phyloP scores from a whole-genome alignment of 2,797 vertebrate genomes.

The Pseudochaenichthys georgianus region DNA sequence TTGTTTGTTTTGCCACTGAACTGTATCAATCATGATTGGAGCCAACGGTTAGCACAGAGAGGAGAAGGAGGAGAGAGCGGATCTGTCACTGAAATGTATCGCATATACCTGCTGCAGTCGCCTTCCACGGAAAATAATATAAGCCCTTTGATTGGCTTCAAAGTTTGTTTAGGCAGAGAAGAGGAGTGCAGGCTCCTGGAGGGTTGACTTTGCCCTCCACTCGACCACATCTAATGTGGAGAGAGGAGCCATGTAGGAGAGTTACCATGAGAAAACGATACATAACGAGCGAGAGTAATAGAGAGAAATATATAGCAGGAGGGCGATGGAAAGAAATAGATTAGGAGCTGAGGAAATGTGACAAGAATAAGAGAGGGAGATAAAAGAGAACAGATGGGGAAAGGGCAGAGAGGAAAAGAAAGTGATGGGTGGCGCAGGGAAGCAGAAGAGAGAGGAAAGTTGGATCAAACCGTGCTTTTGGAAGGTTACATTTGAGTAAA shows the following conservation, averaged over 20 bases:
- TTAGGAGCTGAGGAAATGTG: slow-evolving; percentile 61
- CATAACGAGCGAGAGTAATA: slow-evolving; percentile 51
- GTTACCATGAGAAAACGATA: slow-evolving; percentile 52
- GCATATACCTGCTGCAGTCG: slow-evolving; percentile 66
- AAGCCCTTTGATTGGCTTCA: slow-evolving; percentile 75
- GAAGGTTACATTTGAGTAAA: slow-evolving; percentile 73
- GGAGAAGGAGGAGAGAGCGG: slow-evolving; percentile 46
- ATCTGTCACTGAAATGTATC: slow-evolving; percentile 67
- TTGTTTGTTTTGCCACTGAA: slow-evolving; percentile 83
- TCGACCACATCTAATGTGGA: slow-evolving; percentile 70
- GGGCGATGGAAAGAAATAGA: slow-evolving; percentile 49
- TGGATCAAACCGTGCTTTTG: slow-evolving; percentile 59
- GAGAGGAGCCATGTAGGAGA: slow-evolving; percentile 56
- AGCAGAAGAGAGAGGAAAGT: slow-evolving; percentile 54
- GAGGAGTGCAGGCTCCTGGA: slow-evolving; percentile 65
- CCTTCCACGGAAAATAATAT: slow-evolving; percentile 64
- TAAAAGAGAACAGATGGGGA: slow-evolving; percentile 73
- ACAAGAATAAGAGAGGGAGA: slow-evolving; percentile 61
- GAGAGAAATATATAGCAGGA: slow-evolving; percentile 52
- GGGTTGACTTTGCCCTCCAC: slow-evolving; percentile 73
- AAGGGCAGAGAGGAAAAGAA: slow-evolving; percentile 55
- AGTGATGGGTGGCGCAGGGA: slow-evolving; percentile 47
- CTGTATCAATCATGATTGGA: slow-evolving; percentile 78
- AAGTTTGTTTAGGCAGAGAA: slow-evolving; percentile 77
- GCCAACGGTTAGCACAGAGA: slow-evolving; percentile 50